Evolutionary conservation across 2,113 vertebrate genomes (phyloP), one percentile per base, ranked within the genome.

Genomic region (Strigops habroptila): DNA sequence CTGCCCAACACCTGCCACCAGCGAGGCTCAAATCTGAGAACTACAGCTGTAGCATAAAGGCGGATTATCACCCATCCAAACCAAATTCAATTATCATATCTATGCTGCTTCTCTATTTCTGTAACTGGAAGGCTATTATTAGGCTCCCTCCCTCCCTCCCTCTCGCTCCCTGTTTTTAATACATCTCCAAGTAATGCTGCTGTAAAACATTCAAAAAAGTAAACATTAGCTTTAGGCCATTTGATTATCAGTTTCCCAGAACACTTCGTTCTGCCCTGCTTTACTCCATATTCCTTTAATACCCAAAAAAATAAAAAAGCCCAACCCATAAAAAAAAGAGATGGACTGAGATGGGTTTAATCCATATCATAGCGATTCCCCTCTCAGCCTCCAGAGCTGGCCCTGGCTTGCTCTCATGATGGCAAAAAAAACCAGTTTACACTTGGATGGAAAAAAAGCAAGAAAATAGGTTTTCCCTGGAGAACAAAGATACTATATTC

Each of bases 1-100:
- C 86, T 97, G 96, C 94, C 96, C 94, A 95, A 91, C 93, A 82
- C 71, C 79, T 96, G 96, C 96, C 95, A 96, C 86, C 91, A 97
- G 97, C 78, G 57, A 97, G 96, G 75, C 75, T 94, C 95, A 93
- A 96, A 97, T 97, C 97, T 97, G 95, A 97, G 97, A 98, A 98
- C 97, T 98, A 98, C 98, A 98, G 97, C 98, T 98, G 97, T 97
- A 97, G 94, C 94, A 98, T 94, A 97, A 98, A 97, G 97, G 92
- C 93, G 77, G 97, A 98, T 98, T 98, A 97, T 97, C 97, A 97
- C 98, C 97, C 97, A 96, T 97, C 97, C 91, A 97, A 98, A 98
- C 97, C 97, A 97, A 97, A 98, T 98, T 98, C 97, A 98, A 97
- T 98, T 97, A 98, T 97, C 97, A 97, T 97, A 97, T 98, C 97